Evolutionary conservation across 2,113 vertebrate species (phyloP).

Genomic region (human): GRCh38 chr18:38606001-38606500

Average conservation of each 20-base stretch:
- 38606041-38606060: too few species aligned
- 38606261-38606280: slow-evolving; percentile 75
- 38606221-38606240: slow-evolving; percentile 77
- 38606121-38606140: slow-evolving; percentile 35
- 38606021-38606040: neutral
- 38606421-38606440: slow-evolving; percentile 70
- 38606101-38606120: slow-evolving; percentile 48
- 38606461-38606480: slow-evolving; percentile 63
- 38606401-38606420: slow-evolving; percentile 64
- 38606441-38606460: slow-evolving; percentile 57
- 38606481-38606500: slow-evolving; percentile 34
- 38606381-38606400: slow-evolving; percentile 71
- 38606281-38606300: slow-evolving; percentile 77
- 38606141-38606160: slow-evolving; percentile 54
- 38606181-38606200: slow-evolving; percentile 69
- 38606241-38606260: slow-evolving; percentile 72
- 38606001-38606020: neutral
- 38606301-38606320: slow-evolving; percentile 50
- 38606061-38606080: too few species aligned
- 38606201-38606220: slow-evolving; percentile 71
- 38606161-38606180: slow-evolving; percentile 68
- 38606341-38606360: slow-evolving; percentile 57
- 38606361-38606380: slow-evolving; percentile 76
- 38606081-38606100: neutral
- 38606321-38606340: slow-evolving; percentile 14